A percentile compares a stretch with the other conserved stretches of the same genome.
phyloP scores from a whole-genome alignment of 2,888 invertebrate species.

The Crematogaster levior region DNA sequence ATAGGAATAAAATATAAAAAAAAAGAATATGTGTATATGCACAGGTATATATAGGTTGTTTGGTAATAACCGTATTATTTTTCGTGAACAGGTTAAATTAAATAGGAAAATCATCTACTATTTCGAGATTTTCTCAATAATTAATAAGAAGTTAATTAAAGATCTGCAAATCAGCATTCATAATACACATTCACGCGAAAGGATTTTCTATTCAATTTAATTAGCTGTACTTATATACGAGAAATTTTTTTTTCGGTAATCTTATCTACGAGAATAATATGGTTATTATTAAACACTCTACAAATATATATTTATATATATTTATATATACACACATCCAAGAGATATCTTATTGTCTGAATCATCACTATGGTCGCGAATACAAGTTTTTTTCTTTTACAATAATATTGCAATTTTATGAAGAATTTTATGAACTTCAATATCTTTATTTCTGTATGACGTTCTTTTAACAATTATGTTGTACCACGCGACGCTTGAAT shows the following conservation, averaged over 20 bases:
- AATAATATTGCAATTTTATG: conserved; percentile 41
- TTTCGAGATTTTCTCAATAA: neutral
- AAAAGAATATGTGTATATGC: neutral
- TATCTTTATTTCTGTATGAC: neutral
- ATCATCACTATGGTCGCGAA: neutral
- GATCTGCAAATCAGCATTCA: neutral
- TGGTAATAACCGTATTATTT: neutral
- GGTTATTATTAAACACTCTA: neutral
- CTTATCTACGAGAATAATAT: too few relatives aligned
- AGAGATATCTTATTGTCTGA: neutral
- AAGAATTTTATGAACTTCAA: conserved; percentile 14
- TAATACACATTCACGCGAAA: neutral
- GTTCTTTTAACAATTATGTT: conserved; percentile 29
- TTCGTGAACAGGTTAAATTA: neutral
- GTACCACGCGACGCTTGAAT: conserved; percentile 23
- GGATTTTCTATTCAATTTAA: neutral
- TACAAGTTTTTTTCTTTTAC: conserved; percentile 33
- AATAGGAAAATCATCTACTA: neutral
- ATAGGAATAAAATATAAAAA: neutral
- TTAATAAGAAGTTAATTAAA: neutral
- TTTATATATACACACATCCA: neutral
- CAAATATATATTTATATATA: neutral
- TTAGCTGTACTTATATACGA: neutral
- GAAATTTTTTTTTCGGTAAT: too few relatives aligned
- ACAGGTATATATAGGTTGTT: neutral